phyloP scores from a whole-genome alignment of 1,140 invertebrate species.

The Anoplophora glabripennis region DNA sequence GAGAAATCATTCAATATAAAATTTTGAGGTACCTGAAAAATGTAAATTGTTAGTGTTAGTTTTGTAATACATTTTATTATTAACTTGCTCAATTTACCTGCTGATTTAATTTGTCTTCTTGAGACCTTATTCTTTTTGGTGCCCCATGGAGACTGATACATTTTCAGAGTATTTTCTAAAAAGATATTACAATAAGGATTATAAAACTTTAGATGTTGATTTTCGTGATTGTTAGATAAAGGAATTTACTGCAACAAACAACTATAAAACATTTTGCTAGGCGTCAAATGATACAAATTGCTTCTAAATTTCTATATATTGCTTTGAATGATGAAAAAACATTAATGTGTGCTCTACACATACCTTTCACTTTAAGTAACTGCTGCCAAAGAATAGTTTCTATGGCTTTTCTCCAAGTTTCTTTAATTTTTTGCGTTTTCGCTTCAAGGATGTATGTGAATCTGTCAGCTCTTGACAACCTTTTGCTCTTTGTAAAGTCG shows the following conservation, averaged over 20 bases:
- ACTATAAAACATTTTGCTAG: not conserved
- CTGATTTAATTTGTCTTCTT: not conserved
- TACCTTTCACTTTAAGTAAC: slow-evolving; percentile 37
- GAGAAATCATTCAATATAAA: too few species aligned
- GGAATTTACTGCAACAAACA: not conserved
- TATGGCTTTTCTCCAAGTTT: slow-evolving; percentile 35
- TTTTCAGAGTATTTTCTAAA: not conserved
- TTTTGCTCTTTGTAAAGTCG: slow-evolving; percentile 36
- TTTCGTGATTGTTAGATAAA: not conserved
- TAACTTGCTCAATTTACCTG: too few species aligned
- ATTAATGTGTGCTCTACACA: not conserved
- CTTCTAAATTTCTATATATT: not conserved
- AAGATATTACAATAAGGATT: not conserved
- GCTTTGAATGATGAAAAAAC: not conserved
- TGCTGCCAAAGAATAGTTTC: slow-evolving; percentile 39
- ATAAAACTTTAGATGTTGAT: too few species aligned
- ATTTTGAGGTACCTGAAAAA: too few species aligned
- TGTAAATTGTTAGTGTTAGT: too few species aligned
- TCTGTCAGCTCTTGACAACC: slow-evolving; percentile 19
- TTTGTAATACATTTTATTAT: too few species aligned
- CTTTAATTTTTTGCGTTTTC: slow-evolving; percentile 32
- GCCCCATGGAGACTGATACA: not conserved
- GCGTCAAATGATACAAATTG: not conserved
- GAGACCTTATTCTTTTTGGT: not conserved
- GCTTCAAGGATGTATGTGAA: slow-evolving; percentile 35